Base-by-base conservation (phyloP, 2,113 vertebrate species). In the Etheostoma spectabile region DNA sequence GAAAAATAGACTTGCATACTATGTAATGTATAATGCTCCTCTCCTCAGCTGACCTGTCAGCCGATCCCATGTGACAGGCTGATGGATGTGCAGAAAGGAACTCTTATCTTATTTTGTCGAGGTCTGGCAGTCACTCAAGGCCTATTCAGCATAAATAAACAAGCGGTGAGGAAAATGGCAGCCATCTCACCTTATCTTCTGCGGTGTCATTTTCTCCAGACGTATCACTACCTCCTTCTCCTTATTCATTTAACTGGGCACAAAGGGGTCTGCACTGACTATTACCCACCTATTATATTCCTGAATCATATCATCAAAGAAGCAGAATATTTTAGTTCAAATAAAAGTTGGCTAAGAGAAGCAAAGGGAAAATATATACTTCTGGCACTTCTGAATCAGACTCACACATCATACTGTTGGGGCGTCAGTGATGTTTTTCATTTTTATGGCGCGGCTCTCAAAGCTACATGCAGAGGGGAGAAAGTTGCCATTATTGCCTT, bases 31-130 rank as follows among this genome's bases (percentile, higher is more conserved):
- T 69, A 73, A 55, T 60, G 65, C 74, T 49, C 65, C 27, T 74
- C 70, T 83, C 65, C 83, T 86, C 75, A 60, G 82, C 88, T 90
- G 89, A 91, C 89, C 88, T 79, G 91, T 83, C 91, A 83, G 79
- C 67, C 53, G 35, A 73, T 86, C 88, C 83, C 65, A 35, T 86
- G 87, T 93, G 95, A 93, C 94, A 92, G 85, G 77, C 90, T 95
- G 94, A 95, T 74, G 86, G 89, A 94, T 95, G 93, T 86, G 91
- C 92, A 87, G 89, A 92, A 82, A 90, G 87, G 79, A 91, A 89
- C 89, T 93, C 93, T 95, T 95, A 95, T 95, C 94, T 95, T 94
- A 93, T 94, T 95, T 94, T 91, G 87, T 94, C 94, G 94, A 93
- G 94, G 94, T 93, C 94, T 95, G 94, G 92, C 94, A 94, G 91